Evolutionary conservation across 2,113 vertebrate species (phyloP).

Genomic region (Mus pahari): DNA sequence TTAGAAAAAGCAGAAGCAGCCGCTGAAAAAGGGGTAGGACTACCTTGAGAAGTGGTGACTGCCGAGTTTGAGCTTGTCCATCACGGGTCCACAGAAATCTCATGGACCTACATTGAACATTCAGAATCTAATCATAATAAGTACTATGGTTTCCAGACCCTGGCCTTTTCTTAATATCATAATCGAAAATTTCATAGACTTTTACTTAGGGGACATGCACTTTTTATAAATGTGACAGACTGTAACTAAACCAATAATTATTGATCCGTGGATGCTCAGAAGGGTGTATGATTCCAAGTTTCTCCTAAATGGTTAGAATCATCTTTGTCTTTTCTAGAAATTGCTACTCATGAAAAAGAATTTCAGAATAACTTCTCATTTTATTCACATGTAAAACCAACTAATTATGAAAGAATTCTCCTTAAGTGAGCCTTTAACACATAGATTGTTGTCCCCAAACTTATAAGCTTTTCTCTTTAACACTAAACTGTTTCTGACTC

Average conservation of each 20-base stretch:
- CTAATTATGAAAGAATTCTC: neutral
- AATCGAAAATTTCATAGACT: conserved; percentile 33
- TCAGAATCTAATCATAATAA: conserved; percentile 24
- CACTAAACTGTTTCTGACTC: neutral
- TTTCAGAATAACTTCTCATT: neutral
- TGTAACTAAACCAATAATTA: neutral
- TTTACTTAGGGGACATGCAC: neutral
- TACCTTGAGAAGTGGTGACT: neutral
- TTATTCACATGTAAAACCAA: conserved; percentile 11
- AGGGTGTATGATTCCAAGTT: neutral
- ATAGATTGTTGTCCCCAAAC: neutral
- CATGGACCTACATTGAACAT: neutral
- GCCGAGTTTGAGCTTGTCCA: neutral
- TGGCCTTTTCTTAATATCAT: neutral
- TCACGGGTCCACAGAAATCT: no score
- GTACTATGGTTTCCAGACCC: neutral
- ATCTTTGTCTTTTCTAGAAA: conserved; percentile 47
- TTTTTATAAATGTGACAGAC: conserved; percentile 8
- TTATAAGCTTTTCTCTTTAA: neutral
- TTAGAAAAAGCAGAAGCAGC: conserved; percentile 42
- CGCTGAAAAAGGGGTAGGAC: conserved; percentile 55
- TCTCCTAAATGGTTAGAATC: neutral
- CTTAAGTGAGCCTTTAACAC: conserved; percentile 15
- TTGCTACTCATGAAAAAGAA: conserved; percentile 4
- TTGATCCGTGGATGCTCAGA: neutral